Conservation (phyloP, 1,140 invertebrate species). For the Vanessa tameamea region DNA sequence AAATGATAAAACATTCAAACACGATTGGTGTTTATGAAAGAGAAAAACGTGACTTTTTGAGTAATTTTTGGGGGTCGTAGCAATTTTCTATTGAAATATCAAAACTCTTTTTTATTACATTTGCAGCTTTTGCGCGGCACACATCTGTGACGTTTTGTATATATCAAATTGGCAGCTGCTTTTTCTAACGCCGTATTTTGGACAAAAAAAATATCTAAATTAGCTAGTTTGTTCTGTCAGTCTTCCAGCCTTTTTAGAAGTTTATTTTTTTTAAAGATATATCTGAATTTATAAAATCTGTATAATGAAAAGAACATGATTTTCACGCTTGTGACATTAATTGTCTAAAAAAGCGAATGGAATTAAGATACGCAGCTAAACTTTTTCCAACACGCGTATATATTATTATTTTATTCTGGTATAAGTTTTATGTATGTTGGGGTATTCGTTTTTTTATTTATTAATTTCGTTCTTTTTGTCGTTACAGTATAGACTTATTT, state of each 20-base stretch:
- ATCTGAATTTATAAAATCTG: no score
- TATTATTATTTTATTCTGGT: no score
- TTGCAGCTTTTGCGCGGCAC: conserved; percentile 26
- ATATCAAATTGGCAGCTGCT: conserved; percentile 17
- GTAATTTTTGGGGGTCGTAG: conserved; percentile 56
- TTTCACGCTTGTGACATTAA: no score
- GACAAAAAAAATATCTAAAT: background rate
- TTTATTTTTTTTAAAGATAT: no score
- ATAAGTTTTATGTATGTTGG: no score
- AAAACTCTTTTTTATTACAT: conserved; percentile 41
- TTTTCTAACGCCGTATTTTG: background rate
- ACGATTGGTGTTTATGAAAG: conserved; percentile 49
- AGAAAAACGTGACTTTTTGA: conserved; percentile 58
- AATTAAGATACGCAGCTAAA: no score
- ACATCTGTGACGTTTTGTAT: conserved; percentile 37
- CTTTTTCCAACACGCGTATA: no score
- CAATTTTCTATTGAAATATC: conserved; percentile 44
- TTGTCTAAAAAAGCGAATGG: no score
- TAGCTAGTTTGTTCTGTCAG: background rate
- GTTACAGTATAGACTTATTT: no score
- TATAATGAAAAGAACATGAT: no score
- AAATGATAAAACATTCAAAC: conserved; percentile 33
- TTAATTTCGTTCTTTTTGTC: no score
- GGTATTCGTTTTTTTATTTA: no score
- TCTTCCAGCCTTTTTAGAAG: background rate